These are phyloP conservation scores for Spongilla lacustris DNA, from an alignment of 37 sponge, comb jelly and placozoan genomes.

Conservation along the genomic window DNA sequence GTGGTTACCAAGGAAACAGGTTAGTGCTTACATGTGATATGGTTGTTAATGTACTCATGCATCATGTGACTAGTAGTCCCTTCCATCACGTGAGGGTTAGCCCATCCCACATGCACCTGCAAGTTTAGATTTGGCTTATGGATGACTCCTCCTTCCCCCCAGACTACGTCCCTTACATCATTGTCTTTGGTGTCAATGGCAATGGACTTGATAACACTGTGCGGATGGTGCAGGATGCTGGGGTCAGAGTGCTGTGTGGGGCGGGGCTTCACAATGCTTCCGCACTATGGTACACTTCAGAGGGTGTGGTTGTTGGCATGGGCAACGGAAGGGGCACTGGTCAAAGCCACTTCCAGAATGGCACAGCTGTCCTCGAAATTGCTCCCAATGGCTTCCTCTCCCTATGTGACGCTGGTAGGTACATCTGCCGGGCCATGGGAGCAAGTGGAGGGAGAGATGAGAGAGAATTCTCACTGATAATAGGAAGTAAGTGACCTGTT, in stretches of 20 bases:
- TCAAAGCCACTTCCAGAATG: conserved; percentile 24
- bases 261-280: not conserved
- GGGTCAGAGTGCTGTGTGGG: conserved; percentile 30
- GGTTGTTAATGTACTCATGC: not conserved
- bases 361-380: conserved; percentile 31
- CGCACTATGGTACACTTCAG: conserved; percentile 21
- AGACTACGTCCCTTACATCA: conserved; percentile 9
- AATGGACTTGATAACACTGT: conserved; percentile 21
- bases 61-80: not conserved
- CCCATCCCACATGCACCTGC: not conserved
- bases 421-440: conserved; percentile 27
- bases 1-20: conserved; percentile 11
- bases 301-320: conserved; percentile 21
- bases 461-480: conserved; percentile 13
- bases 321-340: conserved; percentile 15
- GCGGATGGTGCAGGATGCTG: not conserved
- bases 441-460: not conserved
- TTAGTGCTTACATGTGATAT: not conserved
- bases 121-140: too few relatives aligned
- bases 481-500: conserved; percentile 23
- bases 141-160: not conserved
- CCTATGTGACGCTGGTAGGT: conserved; percentile 22
- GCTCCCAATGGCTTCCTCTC: not conserved
- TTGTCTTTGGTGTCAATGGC: conserved; percentile 32
- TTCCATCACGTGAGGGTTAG: not conserved